These are phyloP conservation scores for Maniola hyperantus DNA, from an alignment of 2,888 invertebrate genomes.

Conservation along the genomic window DNA sequence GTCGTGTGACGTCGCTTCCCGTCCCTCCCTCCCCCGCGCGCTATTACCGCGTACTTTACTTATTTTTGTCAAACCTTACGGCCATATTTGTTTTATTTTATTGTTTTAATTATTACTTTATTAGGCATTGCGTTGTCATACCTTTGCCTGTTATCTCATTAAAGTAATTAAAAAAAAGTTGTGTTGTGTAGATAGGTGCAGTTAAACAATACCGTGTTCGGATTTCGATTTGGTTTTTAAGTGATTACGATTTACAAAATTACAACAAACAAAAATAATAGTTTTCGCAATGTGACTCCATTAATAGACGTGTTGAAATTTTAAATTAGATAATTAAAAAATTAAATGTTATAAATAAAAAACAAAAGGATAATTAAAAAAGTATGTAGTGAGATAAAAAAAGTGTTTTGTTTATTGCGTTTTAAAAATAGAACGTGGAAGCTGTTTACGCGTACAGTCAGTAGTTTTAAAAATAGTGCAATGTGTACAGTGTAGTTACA, in stretches of 20 bases:
- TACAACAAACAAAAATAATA: not conserved
- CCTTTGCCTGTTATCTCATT: conserved; percentile 15
- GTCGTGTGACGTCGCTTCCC: conserved; percentile 55
- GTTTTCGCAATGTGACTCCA: not conserved
- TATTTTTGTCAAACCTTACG: conserved; percentile 66
- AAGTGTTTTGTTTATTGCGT: conserved; percentile 16
- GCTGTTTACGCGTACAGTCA: conserved; percentile 1
- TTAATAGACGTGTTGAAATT: not conserved
- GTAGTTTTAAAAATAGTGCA: conserved; percentile 18
- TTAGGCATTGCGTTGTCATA: conserved; percentile 34
- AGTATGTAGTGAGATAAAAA: not conserved
- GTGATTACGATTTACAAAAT: not conserved
- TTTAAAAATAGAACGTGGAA: conserved; percentile 22
- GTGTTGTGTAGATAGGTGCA: conserved; percentile 4
- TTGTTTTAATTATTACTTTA: conserved; percentile 32
- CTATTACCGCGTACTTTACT: conserved; percentile 42
- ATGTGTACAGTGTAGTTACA: conserved; percentile 21
- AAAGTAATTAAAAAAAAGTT: conserved; percentile 12
- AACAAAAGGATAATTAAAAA: not conserved
- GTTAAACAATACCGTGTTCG: not conserved
- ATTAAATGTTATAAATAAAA: not conserved
- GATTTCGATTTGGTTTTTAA: not conserved
- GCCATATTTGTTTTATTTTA: conserved; percentile 69
- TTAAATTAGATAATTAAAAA: not conserved
- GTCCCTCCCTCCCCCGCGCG: conserved; percentile 58